phyloP scores from a whole-genome alignment of 2,888 invertebrate species.

The Platycnemis pennipes region DNA sequence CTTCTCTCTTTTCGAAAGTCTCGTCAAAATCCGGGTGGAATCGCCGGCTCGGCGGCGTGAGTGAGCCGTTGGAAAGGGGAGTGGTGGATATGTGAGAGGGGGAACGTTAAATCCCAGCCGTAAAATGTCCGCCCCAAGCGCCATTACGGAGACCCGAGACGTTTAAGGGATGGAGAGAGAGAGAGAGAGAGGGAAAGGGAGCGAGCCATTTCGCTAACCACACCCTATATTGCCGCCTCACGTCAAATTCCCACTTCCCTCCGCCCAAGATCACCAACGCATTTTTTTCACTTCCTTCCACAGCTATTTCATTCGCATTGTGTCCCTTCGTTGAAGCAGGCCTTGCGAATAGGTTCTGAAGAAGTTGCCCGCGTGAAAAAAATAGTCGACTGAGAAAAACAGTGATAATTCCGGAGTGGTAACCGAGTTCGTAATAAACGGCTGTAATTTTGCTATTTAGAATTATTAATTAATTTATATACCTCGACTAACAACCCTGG shows the following conservation, averaged over 20 bases:
- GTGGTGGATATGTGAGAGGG: background rate
- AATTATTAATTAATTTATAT: too few species aligned
- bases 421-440: too few species aligned
- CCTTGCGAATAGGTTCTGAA: background rate
- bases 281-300: background rate
- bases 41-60: background rate
- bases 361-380: background rate
- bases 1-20: background rate
- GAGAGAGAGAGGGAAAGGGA: too few species aligned
- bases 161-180: constrained; percentile 8
- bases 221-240: background rate
- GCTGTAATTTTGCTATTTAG: too few species aligned
- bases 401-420: too few species aligned
- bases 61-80: background rate
- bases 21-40: constrained; percentile 9
- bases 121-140: constrained; percentile 1
- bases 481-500: too few species aligned
- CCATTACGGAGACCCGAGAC: constrained; percentile 17
- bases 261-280: background rate
- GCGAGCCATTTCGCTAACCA: background rate
- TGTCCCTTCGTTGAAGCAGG: background rate
- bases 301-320: background rate
- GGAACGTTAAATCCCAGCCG: background rate
- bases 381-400: too few species aligned
- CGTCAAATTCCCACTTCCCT: constrained; percentile 37